Percentiles rank a stretch among this genome's conserved stretches.
Evolutionary conservation across 1,140 invertebrate genomes (phyloP).

Genomic region (Tetramorium simillimum): DNA sequence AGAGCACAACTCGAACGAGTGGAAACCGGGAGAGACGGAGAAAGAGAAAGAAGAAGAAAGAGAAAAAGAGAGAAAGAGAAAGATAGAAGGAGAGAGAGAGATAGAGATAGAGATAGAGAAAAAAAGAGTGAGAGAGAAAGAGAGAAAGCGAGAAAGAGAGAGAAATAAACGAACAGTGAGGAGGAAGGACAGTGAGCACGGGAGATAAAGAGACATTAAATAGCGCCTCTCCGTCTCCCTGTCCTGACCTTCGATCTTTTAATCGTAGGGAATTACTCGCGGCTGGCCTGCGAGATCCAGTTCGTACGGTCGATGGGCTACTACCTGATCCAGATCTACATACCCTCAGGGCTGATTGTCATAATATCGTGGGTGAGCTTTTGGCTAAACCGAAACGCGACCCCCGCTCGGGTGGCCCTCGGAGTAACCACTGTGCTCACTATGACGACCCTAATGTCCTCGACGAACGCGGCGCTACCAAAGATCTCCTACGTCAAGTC

Average conservation of each 20-base stretch:
- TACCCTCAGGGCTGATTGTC: conserved; percentile 99
- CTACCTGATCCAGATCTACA: conserved; percentile 99
- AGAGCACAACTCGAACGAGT: conserved; percentile 14
- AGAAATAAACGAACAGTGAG: conserved; percentile 52
- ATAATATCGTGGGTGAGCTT: conserved; percentile 99
- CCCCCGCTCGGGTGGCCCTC: conserved; percentile 97
- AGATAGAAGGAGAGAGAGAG: conserved; percentile 19
- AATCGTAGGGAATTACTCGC: conserved; percentile 97
- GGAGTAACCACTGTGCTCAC: conserved; percentile 99
- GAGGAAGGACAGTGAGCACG: conserved; percentile 60
- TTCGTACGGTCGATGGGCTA: conserved; percentile 99
- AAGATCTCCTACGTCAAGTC: conserved; percentile 99
- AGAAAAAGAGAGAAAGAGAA: conserved; percentile 50
- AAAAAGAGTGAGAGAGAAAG: conserved; percentile 30
- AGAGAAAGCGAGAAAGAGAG: conserved; percentile 47
- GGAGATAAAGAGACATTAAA: conserved; percentile 68
- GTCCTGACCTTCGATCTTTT: conserved; percentile 75
- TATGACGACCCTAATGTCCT: conserved; percentile 99
- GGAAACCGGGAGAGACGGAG: conserved; percentile 59
- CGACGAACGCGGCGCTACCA: conserved; percentile 98
- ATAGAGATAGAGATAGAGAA: too few species aligned
- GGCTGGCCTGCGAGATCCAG: conserved; percentile 98
- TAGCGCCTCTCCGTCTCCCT: conserved; percentile 75
- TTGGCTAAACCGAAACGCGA: conserved; percentile 97
- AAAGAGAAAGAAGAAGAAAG: conserved; percentile 57